Percentiles rank a stretch among this genome's conserved stretches.
phyloP scores from a whole-genome alignment of 1,140 invertebrate species.

The Medauroidea extradentata region DNA sequence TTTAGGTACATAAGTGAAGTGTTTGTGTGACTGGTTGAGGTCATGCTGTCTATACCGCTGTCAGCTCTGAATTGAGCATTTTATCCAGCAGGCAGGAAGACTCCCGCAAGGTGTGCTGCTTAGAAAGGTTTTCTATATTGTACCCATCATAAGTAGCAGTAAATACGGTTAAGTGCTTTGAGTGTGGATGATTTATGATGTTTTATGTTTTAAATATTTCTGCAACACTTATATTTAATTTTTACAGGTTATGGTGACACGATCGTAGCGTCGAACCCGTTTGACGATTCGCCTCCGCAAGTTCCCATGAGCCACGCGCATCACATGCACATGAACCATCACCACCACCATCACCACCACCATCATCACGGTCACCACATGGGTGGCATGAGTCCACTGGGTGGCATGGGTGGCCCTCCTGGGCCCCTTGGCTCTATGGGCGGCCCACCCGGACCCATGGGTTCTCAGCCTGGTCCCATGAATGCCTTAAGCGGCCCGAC shows the following conservation, averaged over 20 bases:
- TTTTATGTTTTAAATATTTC: too few species aligned
- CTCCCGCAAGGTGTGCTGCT: too few species aligned
- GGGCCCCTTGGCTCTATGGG: slow-evolving; percentile 53
- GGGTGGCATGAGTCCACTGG: slow-evolving; percentile 47
- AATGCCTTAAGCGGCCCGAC: slow-evolving; percentile 49
- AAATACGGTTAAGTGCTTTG: too few species aligned
- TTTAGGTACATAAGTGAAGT: too few species aligned
- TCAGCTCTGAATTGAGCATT: too few species aligned
- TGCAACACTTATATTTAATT: slow-evolving; percentile 7
- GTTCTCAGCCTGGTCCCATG: slow-evolving; percentile 63
- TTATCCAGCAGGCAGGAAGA: too few species aligned
- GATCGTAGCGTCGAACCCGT: slow-evolving; percentile 91
- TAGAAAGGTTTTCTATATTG: too few species aligned
- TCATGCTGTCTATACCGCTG: too few species aligned
- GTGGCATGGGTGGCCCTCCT: slow-evolving; percentile 32
- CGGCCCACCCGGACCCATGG: slow-evolving; percentile 49
- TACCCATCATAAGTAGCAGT: too few species aligned
- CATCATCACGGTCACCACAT: slow-evolving; percentile 65
- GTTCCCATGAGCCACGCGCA: slow-evolving; percentile 44
- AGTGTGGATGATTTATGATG: too few species aligned
- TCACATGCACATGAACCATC: slow-evolving; percentile 54
- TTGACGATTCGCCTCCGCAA: slow-evolving; percentile 82
- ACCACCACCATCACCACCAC: slow-evolving; percentile 36
- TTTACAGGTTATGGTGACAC: slow-evolving; percentile 76
- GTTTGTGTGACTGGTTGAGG: too few species aligned